These are phyloP conservation scores for Drosophila trapezifrons DNA, from an alignment of 1,140 invertebrate species.

Conservation along the genomic window DNA sequence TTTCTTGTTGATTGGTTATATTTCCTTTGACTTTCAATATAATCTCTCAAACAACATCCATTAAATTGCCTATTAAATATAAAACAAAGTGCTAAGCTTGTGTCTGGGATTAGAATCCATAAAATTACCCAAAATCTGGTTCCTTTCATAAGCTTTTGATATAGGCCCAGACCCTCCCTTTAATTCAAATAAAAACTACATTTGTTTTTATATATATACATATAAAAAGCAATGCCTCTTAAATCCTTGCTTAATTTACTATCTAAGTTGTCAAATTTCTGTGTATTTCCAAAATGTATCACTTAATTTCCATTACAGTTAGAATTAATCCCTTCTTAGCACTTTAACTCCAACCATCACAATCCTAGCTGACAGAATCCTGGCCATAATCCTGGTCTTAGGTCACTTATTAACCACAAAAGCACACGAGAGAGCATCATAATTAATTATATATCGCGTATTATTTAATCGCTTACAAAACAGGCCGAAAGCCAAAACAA, in stretches of 20 bases:
- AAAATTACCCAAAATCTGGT: background rate
- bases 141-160: no score
- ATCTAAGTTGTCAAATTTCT: background rate
- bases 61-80: no score
- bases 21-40: no score
- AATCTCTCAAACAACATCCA: background rate
- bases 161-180: rapidly evolving
- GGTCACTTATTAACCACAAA: background rate
- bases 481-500: conserved; percentile 53
- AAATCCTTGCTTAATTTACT: background rate
- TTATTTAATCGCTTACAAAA: conserved; percentile 71
- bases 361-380: background rate
- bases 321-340: no score
- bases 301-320: no score
- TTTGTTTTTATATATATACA: no score
- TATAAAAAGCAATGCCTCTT: no score
- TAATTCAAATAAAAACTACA: background rate
- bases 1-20: no score
- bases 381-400: background rate
- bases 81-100: background rate
- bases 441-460: conserved; percentile 31
- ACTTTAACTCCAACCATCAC: no score
- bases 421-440: conserved; percentile 8
- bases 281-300: no score
- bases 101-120: background rate